Base-by-base conservation (phyloP, 2,797 vertebrate genomes). In the Sebastes minor region DNA sequence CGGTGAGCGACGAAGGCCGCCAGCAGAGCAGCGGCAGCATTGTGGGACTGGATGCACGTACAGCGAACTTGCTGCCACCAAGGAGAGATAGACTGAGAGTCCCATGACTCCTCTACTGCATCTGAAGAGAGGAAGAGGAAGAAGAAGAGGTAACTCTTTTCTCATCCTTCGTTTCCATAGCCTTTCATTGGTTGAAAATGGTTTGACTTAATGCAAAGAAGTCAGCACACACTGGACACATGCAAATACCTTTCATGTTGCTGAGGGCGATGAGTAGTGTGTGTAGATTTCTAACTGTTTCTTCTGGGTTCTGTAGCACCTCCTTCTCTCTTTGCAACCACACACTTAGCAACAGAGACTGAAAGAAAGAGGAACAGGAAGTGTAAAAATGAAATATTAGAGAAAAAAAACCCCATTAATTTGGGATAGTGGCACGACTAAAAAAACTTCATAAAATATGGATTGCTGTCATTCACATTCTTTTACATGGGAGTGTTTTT, bases 21-120 rank as follows among this genome's bases (percentile, higher is more conserved):
- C 10, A 99, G 85, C 62, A 99, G 94, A 8, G 98, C 97, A 0
- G 97, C 97, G 0, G 96, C 98, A 0, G 96, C 95, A 5, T 94
- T 97, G 68, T 97, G 96, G 0, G 99, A 97, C 90, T 98, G 97
- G 13, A 97, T 64, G 16, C 98, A 99, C 2, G 96, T 96, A 1
- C 84, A 89, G 23, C 98, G 97, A 89, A 99, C 97, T 62, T 98
- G 97, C 90, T 99, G 98, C 99, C 99, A 99, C 98, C 98, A 99
- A 2, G 98, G 98, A 32, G 97, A 99, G 84, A 99, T 92, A 0
- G 97, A 97, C 94, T 98, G 98, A 0, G 96, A 91, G 73, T 99
- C 98, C 98, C 98, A 99, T 0, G 97, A 95, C 75, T 97, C 97
- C 0, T 99, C 97, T 3, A 98, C 94, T 0, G 97, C 97, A 16